Percentiles rank a stretch among this genome's conserved stretches.
Conservation (phyloP, 2,113 vertebrate species). For the Leptobrachium leishanense region DNA sequence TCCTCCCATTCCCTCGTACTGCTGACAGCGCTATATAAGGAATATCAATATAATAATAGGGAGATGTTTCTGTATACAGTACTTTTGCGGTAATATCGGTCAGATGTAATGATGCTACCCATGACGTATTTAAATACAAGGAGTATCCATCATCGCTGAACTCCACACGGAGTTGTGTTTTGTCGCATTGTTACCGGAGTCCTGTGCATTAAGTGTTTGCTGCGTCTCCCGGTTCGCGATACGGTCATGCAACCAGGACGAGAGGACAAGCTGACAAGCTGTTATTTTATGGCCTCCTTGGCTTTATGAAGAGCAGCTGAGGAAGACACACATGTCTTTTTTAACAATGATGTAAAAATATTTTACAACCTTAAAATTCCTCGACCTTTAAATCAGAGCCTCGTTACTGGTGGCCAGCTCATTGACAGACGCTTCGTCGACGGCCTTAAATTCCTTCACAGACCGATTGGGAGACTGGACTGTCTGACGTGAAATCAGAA, state of each 20-base stretch:
- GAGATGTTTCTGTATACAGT: neutral
- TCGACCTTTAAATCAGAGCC: neutral
- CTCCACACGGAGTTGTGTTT: neutral
- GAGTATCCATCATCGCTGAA: neutral
- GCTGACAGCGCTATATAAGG: no score
- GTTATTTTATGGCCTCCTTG: neutral
- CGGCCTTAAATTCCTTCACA: neutral
- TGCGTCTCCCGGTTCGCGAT: neutral
- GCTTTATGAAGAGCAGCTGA: neutral
- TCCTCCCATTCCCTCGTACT: no score
- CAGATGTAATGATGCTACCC: neutral
- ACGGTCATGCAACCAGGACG: neutral
- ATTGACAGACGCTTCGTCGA: conserved; percentile 1
- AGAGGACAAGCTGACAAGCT: neutral
- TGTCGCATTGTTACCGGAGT: neutral
- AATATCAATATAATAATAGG: neutral
- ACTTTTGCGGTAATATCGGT: neutral
- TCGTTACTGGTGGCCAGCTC: neutral
- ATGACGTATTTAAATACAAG: neutral
- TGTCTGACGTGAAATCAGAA: no score
- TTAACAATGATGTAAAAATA: conserved; percentile 7
- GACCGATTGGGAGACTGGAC: neutral
- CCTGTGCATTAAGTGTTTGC: neutral
- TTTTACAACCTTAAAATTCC: conserved; percentile 11
- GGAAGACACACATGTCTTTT: neutral